A percentile compares a stretch with the other conserved stretches of the same genome.
Evolutionary conservation across 37 sponge, comb jelly and placozoan genomes (phyloP).

Genomic region (Spongilla lacustris): DNA sequence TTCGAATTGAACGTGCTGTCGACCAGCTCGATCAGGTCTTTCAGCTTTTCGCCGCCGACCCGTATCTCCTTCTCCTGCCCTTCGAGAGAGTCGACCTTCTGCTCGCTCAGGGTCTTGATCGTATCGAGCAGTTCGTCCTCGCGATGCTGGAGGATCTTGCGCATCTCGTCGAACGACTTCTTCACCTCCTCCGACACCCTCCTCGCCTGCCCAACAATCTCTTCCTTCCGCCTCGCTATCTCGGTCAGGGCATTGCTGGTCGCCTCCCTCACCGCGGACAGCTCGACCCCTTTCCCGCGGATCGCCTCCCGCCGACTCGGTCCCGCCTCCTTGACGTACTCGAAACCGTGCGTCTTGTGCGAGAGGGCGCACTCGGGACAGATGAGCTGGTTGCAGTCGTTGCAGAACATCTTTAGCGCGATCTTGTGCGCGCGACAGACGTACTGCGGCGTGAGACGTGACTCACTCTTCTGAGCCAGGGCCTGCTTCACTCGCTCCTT

Average conservation of each 20-base stretch:
- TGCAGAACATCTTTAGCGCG: conserved; percentile 34
- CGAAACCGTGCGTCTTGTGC: conserved; percentile 28
- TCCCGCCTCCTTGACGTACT: conserved; percentile 22
- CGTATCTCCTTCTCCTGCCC: conserved; percentile 15
- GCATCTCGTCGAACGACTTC: conserved; percentile 28
- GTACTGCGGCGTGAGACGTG: not conserved
- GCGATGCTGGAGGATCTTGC: not conserved
- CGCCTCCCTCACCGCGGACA: not conserved
- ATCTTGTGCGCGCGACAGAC: conserved; percentile 28
- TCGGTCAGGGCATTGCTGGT: not conserved
- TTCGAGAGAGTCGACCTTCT: conserved; percentile 15
- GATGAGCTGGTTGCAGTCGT: conserved; percentile 40
- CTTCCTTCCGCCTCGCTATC: not conserved
- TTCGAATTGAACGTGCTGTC: conserved; percentile 16
- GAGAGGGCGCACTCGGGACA: conserved; percentile 32
- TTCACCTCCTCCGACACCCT: not conserved
- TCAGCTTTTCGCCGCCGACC: not conserved
- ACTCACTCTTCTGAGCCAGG: conserved; percentile 14
- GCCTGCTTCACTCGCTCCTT: not conserved
- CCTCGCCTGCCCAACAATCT: not conserved
- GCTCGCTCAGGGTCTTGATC: not conserved
- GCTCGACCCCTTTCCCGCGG: not conserved
- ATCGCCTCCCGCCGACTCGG: conserved; percentile 19
- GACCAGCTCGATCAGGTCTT: conserved; percentile 22
- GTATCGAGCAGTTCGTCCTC: conserved; percentile 17